Conservation (phyloP, 2,797 vertebrate genomes). For the Mus caroli region DNA sequence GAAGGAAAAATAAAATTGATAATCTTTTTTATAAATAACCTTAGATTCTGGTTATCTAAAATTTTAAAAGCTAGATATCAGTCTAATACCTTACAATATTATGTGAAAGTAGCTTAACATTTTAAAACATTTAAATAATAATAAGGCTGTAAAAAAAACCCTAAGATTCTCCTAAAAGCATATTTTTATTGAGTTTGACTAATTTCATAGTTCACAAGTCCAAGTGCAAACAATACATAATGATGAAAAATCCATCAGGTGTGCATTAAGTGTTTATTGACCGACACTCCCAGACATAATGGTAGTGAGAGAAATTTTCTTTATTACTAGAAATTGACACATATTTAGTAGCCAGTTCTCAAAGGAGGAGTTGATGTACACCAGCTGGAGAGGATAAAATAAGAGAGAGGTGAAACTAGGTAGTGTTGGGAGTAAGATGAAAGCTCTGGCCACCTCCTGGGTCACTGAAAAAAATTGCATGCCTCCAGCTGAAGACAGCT, state of each 20-base stretch:
- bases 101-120: background rate
- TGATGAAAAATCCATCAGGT: background rate
- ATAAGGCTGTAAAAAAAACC: background rate
- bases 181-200: background rate
- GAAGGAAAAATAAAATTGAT: background rate
- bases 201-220: background rate
- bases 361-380: background rate
- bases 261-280: background rate
- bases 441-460: background rate
- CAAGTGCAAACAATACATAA: background rate
- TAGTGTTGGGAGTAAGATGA: background rate
- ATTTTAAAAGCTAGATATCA: background rate
- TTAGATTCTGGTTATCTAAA: background rate
- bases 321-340: background rate
- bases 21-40: background rate
- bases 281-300: background rate
- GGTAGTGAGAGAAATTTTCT: background rate
- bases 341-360: background rate
- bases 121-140: background rate
- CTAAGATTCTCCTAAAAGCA: constrained; percentile 19
- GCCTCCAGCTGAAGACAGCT: background rate
- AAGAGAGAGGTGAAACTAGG: background rate
- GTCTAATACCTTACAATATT: background rate
- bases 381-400: background rate
- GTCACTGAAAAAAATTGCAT: background rate